Evolutionary conservation across 2,888 invertebrate species (phyloP), one percentile per base, ranked within the genome.

Genomic region (Neoascia interrupta): DNA sequence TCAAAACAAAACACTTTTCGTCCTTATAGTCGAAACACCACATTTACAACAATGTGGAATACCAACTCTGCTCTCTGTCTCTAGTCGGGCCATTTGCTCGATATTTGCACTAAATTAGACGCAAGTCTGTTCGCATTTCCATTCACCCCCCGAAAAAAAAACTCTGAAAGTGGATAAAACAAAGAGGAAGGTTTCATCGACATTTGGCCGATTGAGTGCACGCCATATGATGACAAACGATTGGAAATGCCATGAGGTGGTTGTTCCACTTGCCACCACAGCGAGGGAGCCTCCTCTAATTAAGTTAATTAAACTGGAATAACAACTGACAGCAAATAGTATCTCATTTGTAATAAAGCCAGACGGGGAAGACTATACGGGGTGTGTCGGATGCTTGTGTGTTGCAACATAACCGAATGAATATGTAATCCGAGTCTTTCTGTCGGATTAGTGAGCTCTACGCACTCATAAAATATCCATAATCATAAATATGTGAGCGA

Each of bases 301-400:
- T 88, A 87, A 86, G 84, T 87, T 87, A 88, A 87, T 87, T 87
- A 87, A 87, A 87, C 84, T 82, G 83, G 82, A 86, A 85, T 86
- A 87, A 86, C 86, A 87, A 85, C 83, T 85, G 84, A 82, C 85
- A 81, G 28, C 56, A 72, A 64, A 45, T 26, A 47, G 76, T 64
- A 53, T 73, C 73, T 43, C 43, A 69, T 70, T 56, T 47, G 73
- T 51, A 60, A 60, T 53, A 28, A 26, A 13, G 23, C 16, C 23
- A 10, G n/a, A n/a, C n/a, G n/a, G n/a, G n/a, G n/a, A n/a, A n/a
- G n/a, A n/a, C n/a, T n/a, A n/a, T n/a, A n/a, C 43, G 60, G 68
- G 45, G 49, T 28, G 26, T 3, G n/a, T n/a, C n/a, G n/a, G n/a
- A n/a, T n/a, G n/a, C n/a, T n/a, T n/a, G n/a, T 4, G 2, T 81